Evolutionary conservation across 2,888 invertebrate species (phyloP).

Genomic region (Zygogramma bicolorata): DNA sequence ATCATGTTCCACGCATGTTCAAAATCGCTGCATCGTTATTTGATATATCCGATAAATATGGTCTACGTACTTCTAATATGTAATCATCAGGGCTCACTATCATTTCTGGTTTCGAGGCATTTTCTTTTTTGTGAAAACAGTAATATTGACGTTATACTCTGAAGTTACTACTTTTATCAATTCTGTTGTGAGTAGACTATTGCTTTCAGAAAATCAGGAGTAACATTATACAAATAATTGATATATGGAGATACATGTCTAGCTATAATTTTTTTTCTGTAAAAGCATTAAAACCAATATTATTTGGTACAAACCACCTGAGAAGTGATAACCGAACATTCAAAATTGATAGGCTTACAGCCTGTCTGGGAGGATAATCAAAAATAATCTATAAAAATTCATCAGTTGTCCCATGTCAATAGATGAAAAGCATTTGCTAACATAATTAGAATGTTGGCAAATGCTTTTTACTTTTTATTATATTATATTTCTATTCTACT

Average conservation of each 20-base stretch:
- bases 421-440: too few species aligned
- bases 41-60: too few species aligned
- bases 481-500: too few species aligned
- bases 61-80: not conserved
- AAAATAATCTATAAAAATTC: not conserved
- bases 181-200: not conserved
- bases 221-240: not conserved
- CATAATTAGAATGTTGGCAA: too few species aligned
- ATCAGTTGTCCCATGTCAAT: not conserved
- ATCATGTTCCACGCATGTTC: not conserved
- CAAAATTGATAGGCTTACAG: not conserved
- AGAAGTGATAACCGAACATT: too few species aligned
- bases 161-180: not conserved
- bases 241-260: not conserved
- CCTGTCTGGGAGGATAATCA: not conserved
- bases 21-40: not conserved
- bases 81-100: not conserved
- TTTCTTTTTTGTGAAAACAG: slow-evolving; percentile 1
- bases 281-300: too few species aligned
- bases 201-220: not conserved
- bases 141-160: not conserved
- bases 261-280: not conserved
- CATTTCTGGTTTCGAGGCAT: not conserved
- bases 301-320: too few species aligned
- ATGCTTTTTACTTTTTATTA: too few species aligned